Conservation (phyloP, 92 coral and sea anemone genomes). For the Zoanthus solanderi region DNA sequence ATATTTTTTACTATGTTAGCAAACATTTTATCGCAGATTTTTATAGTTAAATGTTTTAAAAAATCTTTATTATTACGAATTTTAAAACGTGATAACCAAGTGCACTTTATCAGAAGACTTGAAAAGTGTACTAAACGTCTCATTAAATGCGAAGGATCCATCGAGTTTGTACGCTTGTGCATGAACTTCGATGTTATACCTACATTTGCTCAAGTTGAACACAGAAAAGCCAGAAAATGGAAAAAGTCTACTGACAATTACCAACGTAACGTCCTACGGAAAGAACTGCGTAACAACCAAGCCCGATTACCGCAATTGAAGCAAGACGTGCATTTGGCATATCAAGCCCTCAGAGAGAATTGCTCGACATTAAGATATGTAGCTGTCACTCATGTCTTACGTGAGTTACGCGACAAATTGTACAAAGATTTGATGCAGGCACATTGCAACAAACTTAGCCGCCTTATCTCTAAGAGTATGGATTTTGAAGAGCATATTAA, state of each 20-base stretch:
- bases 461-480: constrained; percentile 31
- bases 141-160: constrained; percentile 43
- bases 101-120: no score
- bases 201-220: constrained; percentile 41
- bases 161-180: constrained; percentile 41
- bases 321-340: neutral
- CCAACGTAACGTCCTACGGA: constrained; percentile 40
- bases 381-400: neutral
- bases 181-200: constrained; percentile 37
- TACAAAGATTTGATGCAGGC: no score
- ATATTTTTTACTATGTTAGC: no score
- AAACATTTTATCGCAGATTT: no score
- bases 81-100: no score
- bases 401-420: neutral
- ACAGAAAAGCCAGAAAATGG: constrained; percentile 56
- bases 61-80: no score
- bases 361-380: constrained; percentile 13
- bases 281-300: constrained; percentile 30
- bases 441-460: neutral
- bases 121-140: constrained; percentile 42
- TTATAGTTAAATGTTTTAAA: no score
- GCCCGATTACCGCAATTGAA: no score
- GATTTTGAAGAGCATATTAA: constrained; percentile 46
- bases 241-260: constrained; percentile 50
- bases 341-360: neutral